These are phyloP conservation scores for Characodon lateralis DNA, from an alignment of 2,797 vertebrate species.

Conservation along the genomic window DNA sequence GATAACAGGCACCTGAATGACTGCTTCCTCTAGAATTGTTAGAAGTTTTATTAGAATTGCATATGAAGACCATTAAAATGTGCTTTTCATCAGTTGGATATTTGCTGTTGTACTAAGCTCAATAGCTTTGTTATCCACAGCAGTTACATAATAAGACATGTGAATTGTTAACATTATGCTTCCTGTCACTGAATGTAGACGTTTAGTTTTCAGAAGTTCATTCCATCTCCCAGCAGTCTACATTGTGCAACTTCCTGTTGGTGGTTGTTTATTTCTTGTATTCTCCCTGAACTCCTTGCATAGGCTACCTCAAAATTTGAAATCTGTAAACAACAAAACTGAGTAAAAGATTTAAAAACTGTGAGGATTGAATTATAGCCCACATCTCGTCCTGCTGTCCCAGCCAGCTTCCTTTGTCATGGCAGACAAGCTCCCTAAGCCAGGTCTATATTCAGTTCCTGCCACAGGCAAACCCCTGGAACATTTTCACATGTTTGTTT, in stretches of 20 bases:
- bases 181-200: background rate
- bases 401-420: slow-evolving; percentile 5
- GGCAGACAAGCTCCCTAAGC: background rate
- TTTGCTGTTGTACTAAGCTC: background rate
- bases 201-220: background rate
- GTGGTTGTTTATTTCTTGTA: slow-evolving; percentile 15
- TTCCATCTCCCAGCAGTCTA: background rate
- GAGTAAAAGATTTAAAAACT: slow-evolving; percentile 27
- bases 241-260: slow-evolving; percentile 13
- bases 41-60: background rate
- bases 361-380: slow-evolving; percentile 44
- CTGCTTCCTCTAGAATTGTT: background rate
- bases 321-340: slow-evolving; percentile 38
- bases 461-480: background rate
- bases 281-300: slow-evolving; percentile 36
- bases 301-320: slow-evolving; percentile 55
- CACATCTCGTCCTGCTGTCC: slow-evolving; percentile 32
- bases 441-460: background rate
- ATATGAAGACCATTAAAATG: background rate
- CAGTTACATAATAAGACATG: background rate
- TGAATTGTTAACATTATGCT: background rate
- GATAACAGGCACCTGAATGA: background rate
- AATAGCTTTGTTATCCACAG: slow-evolving; percentile 15
- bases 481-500: background rate
- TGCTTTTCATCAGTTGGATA: slow-evolving; percentile 10